Percentiles rank a stretch among this genome's conserved stretches.
These are phyloP conservation scores for Carabus problematicus DNA, from an alignment of 2,888 invertebrate species.

Conservation along the genomic window DNA sequence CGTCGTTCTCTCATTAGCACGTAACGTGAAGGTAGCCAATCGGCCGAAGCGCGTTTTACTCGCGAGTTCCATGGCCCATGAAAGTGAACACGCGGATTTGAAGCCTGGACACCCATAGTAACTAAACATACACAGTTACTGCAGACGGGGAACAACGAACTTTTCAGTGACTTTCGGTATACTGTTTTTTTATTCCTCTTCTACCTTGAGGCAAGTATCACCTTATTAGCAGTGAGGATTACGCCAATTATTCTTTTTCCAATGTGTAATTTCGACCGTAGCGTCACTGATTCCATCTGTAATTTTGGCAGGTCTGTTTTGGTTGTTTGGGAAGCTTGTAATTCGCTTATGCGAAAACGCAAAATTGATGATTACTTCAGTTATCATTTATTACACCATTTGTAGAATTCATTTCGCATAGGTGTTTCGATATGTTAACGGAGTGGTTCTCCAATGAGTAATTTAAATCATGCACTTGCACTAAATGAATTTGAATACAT, in stretches of 20 bases:
- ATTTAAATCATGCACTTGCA: no score
- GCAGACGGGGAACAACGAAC: slow-evolving; percentile 45
- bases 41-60: slow-evolving; percentile 38
- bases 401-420: no score
- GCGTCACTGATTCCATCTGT: not conserved
- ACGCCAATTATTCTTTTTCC: not conserved
- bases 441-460: no score
- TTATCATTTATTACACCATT: no score
- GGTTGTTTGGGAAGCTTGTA: not conserved
- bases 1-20: slow-evolving; percentile 16
- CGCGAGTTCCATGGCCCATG: slow-evolving; percentile 48
- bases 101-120: not conserved
- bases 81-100: slow-evolving; percentile 47
- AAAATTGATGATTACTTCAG: no score
- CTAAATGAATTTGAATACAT: no score
- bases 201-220: slow-evolving; percentile 17
- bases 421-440: no score
- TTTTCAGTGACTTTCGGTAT: slow-evolving; percentile 33
- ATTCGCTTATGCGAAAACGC: no score
- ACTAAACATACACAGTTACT: slow-evolving; percentile 8
- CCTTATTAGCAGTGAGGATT: slow-evolving; percentile 9
- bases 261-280: slow-evolving; percentile 13
- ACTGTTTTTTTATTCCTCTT: slow-evolving; percentile 37
- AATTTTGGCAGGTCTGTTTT: not conserved
- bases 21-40: slow-evolving; percentile 16